Evolutionary conservation across 2,113 vertebrate species (phyloP), one percentile per base, ranked within the genome.

Genomic region (Dasyprocta punctata): DNA sequence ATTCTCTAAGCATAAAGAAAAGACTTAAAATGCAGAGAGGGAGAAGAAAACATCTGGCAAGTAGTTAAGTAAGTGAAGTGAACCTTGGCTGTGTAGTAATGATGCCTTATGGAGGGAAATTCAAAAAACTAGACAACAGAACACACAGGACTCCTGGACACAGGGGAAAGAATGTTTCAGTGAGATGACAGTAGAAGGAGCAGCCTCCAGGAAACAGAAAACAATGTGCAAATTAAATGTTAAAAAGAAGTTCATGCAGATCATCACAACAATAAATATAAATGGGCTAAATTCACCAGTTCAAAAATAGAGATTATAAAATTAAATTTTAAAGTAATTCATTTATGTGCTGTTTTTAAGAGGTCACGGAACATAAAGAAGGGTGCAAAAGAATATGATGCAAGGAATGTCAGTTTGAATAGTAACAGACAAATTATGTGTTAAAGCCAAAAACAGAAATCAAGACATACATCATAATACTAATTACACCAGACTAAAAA

Each of bases 231-330:
- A 49, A 38, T 44, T 38, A 69, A 89, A 47, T 36, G 78, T 82
- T 38, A 88, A 65, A 77, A 78, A 22, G 77, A 38, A 58, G 77
- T 11, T 13, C 33, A 17, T 20, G 5, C 49, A 28, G 30, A n/a
- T 36, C 47, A 71, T 67, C 14, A 86, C 38, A 78, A 44, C 71
- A 93, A 84, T 78, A 92, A 60, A 78, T n/a, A 33, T 82, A 96
- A 73, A 90, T 30, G 69, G 16, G 19, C 56, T 77, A 94, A 75
- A 87, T 36, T 93, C 41, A 24, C 26, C 19, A 26, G 12, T 67
- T 61, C 36, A 85, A 58, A 65, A 58, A 33, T 33, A 80, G 49
- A 82, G 86, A 71, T 16, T 60, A 54, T n/a, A 41, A 95, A 60
- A 19, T 16, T 56, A 10, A 20, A 44, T 65, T 95, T 36, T 78